Evolutionary conservation across 2,888 invertebrate genomes (phyloP).

Genomic region (Platycnemis pennipes): DNA sequence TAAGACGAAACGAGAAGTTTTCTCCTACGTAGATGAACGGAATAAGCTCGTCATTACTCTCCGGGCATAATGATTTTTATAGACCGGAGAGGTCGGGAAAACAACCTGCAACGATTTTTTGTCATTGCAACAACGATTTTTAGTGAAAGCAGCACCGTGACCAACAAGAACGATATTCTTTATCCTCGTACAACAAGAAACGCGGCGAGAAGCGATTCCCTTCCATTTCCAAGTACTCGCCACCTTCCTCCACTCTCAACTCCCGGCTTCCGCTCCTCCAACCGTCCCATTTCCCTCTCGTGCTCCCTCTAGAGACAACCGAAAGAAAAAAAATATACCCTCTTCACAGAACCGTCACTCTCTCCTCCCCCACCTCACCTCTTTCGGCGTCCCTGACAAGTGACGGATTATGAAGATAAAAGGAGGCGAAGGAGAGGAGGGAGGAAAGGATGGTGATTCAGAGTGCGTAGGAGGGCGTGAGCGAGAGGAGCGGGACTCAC

Average conservation of each 20-base stretch:
- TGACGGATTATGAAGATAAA: conserved; percentile 52
- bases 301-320: not conserved
- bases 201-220: not conserved
- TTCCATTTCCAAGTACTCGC: not conserved
- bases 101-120: not conserved
- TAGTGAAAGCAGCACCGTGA: no score
- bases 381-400: conserved; percentile 16
- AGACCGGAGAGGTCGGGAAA: not conserved
- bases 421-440: not conserved
- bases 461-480: no score
- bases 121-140: no score
- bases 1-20: no score
- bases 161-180: not conserved
- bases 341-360: not conserved
- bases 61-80: not conserved
- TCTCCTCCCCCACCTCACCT: not conserved
- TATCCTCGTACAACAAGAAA: not conserved
- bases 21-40: no score
- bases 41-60: no score
- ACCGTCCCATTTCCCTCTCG: not conserved
- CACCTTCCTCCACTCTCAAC: not conserved
- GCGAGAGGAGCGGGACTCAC: not conserved
- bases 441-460: not conserved
- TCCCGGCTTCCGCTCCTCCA: not conserved
- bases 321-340: not conserved